These are phyloP conservation scores for Orussus abietinus DNA, from an alignment of 1,140 invertebrate genomes.

Conservation along the genomic window DNA sequence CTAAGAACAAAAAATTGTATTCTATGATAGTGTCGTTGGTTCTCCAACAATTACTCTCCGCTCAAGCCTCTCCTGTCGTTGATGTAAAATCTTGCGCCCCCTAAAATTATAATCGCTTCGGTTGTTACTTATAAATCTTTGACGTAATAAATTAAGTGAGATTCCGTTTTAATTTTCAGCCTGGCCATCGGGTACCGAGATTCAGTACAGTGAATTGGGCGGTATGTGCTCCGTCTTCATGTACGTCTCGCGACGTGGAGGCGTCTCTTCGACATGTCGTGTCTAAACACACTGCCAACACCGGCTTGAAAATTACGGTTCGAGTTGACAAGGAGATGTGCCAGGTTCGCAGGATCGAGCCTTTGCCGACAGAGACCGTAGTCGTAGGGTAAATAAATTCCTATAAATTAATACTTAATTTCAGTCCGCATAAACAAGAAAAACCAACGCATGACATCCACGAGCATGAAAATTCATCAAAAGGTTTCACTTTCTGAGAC, in stretches of 20 bases:
- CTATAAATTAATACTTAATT: no score
- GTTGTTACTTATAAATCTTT: no score
- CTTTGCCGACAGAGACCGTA: slow-evolving; percentile 46
- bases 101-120: no score
- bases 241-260: slow-evolving; percentile 57
- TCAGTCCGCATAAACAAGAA: no score
- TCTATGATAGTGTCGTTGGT: no score
- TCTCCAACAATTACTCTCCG: no score
- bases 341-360: slow-evolving; percentile 44
- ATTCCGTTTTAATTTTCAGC: slow-evolving; percentile 43
- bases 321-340: slow-evolving; percentile 61
- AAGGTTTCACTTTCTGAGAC: no score
- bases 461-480: no score
- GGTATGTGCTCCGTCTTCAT: slow-evolving; percentile 59
- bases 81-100: no score
- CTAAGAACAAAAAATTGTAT: no score
- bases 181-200: slow-evolving; percentile 62
- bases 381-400: slow-evolving; percentile 55
- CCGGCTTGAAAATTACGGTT: slow-evolving; percentile 54
- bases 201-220: slow-evolving; percentile 63
- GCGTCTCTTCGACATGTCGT: slow-evolving; percentile 51
- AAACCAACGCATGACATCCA: no score
- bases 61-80: no score
- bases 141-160: slow-evolving; percentile 3
- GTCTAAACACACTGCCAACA: slow-evolving; percentile 43